Evolutionary conservation across 2,113 vertebrate genomes (phyloP).

Genomic region (Galeopterus variegatus): DNA sequence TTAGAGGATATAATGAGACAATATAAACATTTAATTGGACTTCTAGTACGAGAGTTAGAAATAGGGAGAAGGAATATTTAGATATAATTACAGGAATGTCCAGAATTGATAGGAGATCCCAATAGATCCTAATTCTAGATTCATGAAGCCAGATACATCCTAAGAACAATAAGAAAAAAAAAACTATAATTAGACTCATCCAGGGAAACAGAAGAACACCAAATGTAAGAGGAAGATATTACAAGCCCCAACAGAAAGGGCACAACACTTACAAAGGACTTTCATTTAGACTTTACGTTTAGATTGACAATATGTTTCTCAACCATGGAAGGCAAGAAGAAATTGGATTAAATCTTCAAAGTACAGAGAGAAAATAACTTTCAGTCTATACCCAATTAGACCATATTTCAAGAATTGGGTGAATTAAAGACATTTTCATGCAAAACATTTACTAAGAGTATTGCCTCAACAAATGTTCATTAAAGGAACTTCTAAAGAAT

Average conservation of each 20-base stretch:
- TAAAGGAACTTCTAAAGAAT: slow-evolving; percentile 58
- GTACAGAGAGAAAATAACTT: slow-evolving; percentile 39
- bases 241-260: slow-evolving; percentile 24
- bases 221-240: slow-evolving; percentile 23
- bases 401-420: slow-evolving; percentile 20
- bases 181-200: neutral
- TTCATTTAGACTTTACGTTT: neutral
- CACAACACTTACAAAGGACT: slow-evolving; percentile 7
- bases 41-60: neutral
- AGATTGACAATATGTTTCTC: slow-evolving; percentile 36
- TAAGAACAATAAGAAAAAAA: neutral
- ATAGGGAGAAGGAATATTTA: neutral
- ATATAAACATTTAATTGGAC: neutral
- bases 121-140: neutral
- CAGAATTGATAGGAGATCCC: neutral
- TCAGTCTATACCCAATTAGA: slow-evolving; percentile 48
- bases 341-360: slow-evolving; percentile 72
- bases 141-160: neutral
- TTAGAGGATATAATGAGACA: neutral
- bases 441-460: slow-evolving; percentile 72
- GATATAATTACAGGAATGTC: slow-evolving; percentile 34
- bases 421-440: slow-evolving; percentile 54
- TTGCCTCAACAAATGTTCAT: slow-evolving; percentile 55
- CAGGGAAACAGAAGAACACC: neutral
- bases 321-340: slow-evolving; percentile 13